Evolutionary conservation across 1,140 invertebrate species (phyloP).

Genomic region (Achatina immaculata): DNA sequence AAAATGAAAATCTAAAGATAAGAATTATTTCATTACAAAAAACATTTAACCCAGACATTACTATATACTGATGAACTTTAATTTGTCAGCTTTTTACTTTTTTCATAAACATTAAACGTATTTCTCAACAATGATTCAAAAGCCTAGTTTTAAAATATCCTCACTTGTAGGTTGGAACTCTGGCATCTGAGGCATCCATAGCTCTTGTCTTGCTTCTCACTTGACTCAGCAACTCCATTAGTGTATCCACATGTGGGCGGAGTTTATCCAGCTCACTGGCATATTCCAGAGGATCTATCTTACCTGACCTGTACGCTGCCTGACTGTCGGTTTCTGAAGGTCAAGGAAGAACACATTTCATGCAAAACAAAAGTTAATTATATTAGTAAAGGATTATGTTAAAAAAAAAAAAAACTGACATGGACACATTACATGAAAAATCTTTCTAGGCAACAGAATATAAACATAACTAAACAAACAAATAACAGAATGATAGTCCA

Average conservation of each 20-base stretch:
- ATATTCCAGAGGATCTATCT: constrained; percentile 59
- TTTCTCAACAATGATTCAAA: no score
- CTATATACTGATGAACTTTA: no score
- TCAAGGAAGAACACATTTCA: background rate
- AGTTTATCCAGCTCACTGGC: constrained; percentile 56
- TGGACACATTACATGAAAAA: background rate
- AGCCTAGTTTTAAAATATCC: no score
- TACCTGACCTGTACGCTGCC: constrained; percentile 37
- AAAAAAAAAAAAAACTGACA: background rate
- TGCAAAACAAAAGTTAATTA: background rate
- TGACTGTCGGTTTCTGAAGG: constrained; percentile 37
- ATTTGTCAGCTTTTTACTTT: no score
- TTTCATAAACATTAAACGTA: no score
- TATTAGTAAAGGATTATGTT: background rate
- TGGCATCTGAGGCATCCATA: constrained; percentile 58
- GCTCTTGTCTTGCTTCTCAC: constrained; percentile 57
- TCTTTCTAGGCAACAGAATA: background rate
- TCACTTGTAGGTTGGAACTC: constrained; percentile 67
- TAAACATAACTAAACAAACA: background rate
- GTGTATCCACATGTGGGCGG: constrained; percentile 53
- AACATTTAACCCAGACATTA: no score
- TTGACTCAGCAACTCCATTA: constrained; percentile 60
- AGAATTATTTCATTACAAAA: no score
- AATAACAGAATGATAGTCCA: background rate
- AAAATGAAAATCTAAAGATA: no score